phyloP scores from a whole-genome alignment of 1,140 invertebrate genomes.

The Caenorhabditis tropicalis region DNA sequence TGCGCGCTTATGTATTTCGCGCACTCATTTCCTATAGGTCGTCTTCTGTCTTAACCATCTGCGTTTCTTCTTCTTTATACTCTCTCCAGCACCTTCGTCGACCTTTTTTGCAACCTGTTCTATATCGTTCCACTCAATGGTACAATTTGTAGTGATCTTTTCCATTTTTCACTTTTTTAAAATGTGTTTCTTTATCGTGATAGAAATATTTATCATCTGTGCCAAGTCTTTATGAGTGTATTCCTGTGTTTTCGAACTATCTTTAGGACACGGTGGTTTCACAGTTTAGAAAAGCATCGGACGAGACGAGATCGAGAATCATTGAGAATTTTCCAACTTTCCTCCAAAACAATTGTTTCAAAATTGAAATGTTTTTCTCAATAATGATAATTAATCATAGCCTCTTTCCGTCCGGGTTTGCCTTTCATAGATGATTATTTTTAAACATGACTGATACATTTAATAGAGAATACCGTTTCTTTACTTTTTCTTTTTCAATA shows the following conservation, averaged over 20 bases:
- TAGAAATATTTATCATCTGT: no score
- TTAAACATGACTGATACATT: no score
- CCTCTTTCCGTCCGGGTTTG: no score
- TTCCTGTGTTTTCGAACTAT: background rate
- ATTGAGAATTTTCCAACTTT: background rate
- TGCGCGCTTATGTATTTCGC: background rate
- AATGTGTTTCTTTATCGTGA: background rate
- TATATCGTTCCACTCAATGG: slow-evolving; percentile 22
- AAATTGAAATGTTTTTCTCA: no score
- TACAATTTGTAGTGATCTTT: slow-evolving; percentile 17
- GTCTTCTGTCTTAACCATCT: background rate
- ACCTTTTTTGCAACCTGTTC: slow-evolving; percentile 28
- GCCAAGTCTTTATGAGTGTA: background rate
- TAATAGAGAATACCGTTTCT: no score
- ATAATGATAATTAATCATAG: no score
- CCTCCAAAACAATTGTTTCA: background rate
- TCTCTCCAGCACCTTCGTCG: background rate
- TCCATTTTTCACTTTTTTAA: background rate
- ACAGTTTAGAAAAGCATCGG: background rate
- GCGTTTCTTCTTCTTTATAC: background rate
- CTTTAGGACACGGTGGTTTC: background rate
- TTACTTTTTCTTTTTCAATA: background rate
- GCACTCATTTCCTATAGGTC: background rate
- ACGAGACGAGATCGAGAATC: background rate
- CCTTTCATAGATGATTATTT: no score